Evolutionary conservation across 1,140 invertebrate species (phyloP).

Genomic region (Homalodisca vitripennis): DNA sequence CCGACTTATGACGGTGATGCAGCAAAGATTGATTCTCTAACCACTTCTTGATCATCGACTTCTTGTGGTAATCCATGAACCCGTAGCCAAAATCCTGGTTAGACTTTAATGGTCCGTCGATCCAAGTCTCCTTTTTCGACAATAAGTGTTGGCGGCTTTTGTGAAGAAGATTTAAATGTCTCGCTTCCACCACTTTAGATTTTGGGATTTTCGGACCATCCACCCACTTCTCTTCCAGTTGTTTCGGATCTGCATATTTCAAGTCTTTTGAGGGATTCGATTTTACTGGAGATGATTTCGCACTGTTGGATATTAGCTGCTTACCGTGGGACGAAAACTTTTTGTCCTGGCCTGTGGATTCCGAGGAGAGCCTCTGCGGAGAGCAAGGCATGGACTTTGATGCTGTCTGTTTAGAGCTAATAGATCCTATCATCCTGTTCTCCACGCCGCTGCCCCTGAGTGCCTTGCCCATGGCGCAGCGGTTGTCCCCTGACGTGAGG

Average conservation of each 20-base stretch:
- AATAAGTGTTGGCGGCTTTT: conserved; percentile 14
- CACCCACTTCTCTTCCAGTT: conserved; percentile 87
- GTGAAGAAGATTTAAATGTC: conserved; percentile 52
- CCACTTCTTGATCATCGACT: conserved; percentile 91
- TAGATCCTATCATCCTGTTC: conserved; percentile 44
- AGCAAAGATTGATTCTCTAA: conserved; percentile 87
- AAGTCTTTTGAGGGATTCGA: background rate
- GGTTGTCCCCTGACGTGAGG: conserved; percentile 62
- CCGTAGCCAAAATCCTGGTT: conserved; percentile 59
- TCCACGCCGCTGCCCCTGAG: conserved; percentile 72
- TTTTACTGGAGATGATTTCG: conserved; percentile 12
- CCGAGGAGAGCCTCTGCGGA: background rate
- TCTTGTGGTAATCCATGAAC: conserved; percentile 88
- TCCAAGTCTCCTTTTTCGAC: conserved; percentile 78
- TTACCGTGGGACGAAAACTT: background rate
- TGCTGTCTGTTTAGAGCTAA: conserved; percentile 18
- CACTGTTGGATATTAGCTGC: background rate
- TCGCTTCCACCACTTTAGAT: conserved; percentile 78
- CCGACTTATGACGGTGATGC: conserved; percentile 49
- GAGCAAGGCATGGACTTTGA: background rate
- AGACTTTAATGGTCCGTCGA: conserved; percentile 72
- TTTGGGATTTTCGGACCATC: conserved; percentile 89
- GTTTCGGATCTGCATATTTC: background rate
- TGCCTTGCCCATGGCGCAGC: conserved; percentile 74
- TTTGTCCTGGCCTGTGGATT: background rate